A percentile compares a stretch with the other conserved stretches of the same genome.
phyloP scores from a whole-genome alignment of 1,140 invertebrate species.

The Patella vulgata region DNA sequence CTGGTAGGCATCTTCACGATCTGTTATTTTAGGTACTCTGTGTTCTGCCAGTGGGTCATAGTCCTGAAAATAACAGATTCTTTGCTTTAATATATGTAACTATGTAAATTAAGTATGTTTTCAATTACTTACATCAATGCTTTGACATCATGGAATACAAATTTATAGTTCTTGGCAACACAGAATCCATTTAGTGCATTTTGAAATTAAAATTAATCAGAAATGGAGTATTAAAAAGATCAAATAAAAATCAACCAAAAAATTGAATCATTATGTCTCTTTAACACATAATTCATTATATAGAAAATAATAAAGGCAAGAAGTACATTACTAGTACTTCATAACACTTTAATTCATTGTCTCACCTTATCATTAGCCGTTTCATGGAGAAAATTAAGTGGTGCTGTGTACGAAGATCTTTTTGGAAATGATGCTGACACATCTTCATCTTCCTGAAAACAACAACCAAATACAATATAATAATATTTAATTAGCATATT shows the following conservation, averaged over 20 bases:
- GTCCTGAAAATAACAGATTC: constrained; percentile 75
- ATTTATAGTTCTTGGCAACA: too few relatives aligned
- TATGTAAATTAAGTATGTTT: background rate
- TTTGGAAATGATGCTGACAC: constrained; percentile 72
- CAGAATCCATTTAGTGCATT: too few relatives aligned
- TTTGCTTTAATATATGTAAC: background rate
- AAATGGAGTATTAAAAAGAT: too few relatives aligned
- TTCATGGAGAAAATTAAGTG: constrained; percentile 88
- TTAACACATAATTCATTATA: too few relatives aligned
- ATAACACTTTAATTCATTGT: background rate
- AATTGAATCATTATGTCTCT: too few relatives aligned
- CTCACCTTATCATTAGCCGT: constrained; percentile 76
- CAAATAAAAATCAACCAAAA: too few relatives aligned
- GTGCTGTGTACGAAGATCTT: constrained; percentile 84
- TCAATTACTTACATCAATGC: too few relatives aligned
- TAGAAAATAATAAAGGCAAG: too few relatives aligned
- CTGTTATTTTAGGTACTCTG: constrained; percentile 84
- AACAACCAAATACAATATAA: constrained; percentile 23
- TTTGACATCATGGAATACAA: too few relatives aligned
- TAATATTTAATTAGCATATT: too few relatives aligned
- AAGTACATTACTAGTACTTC: background rate
- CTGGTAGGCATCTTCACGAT: constrained; percentile 96
- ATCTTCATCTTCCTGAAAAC: constrained; percentile 84
- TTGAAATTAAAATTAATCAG: too few relatives aligned
- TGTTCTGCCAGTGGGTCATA: constrained; percentile 97